Evolutionary conservation across 2,113 vertebrate genomes (phyloP).

Genomic region (Mesitornis unicolor): DNA sequence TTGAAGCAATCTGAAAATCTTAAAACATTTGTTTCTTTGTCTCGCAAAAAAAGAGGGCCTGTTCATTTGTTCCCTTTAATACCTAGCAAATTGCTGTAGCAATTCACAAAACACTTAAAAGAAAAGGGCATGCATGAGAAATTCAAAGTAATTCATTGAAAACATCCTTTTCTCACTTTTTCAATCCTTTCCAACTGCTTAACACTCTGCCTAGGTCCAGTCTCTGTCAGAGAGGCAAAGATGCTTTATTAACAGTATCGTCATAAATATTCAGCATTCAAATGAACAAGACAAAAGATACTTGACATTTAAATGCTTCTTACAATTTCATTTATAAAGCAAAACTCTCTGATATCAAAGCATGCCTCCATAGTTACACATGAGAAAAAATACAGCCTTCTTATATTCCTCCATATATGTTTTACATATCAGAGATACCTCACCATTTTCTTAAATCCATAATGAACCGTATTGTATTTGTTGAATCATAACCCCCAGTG

Average conservation of each 20-base stretch:
- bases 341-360: slow-evolving; percentile 7
- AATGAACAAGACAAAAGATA: background rate
- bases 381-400: background rate
- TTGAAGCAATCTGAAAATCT: slow-evolving; percentile 35
- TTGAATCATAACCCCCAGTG: background rate
- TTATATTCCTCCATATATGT: background rate
- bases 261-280: slow-evolving; percentile 28
- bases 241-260: background rate
- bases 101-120: slow-evolving; percentile 5
- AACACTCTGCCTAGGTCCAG: background rate
- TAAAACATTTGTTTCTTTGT: slow-evolving; percentile 42
- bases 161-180: slow-evolving; percentile 18
- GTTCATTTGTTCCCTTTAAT: slow-evolving; percentile 35
- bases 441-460: background rate
- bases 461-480: background rate
- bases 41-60: background rate
- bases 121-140: background rate
- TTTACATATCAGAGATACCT: background rate
- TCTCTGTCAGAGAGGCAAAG: background rate
- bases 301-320: slow-evolving; percentile 38
- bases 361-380: background rate
- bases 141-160: slow-evolving; percentile 7
- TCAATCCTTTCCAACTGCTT: background rate
- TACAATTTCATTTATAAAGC: background rate
- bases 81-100: slow-evolving; percentile 27